Evolutionary conservation across 2,797 vertebrate species (phyloP).

Genomic region (Myripristis murdjan): DNA sequence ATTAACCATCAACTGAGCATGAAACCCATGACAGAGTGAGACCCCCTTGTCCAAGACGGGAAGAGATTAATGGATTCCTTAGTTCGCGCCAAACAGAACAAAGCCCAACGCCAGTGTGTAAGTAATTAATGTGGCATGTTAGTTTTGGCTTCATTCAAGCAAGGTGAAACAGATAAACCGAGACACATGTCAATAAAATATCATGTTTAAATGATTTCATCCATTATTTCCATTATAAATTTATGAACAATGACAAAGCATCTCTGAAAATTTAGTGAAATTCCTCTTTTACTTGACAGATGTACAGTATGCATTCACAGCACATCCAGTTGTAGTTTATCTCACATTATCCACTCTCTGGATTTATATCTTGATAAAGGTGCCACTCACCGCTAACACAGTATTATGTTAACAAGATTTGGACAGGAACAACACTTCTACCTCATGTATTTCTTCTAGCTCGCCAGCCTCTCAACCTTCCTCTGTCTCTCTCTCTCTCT

Average conservation of each 20-base stretch:
- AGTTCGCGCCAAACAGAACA: conserved; percentile 72
- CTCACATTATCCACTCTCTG: conserved; percentile 2
- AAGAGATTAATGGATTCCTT: conserved; percentile 69
- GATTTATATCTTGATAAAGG: conserved; percentile 44
- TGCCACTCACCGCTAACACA: conserved; percentile 22
- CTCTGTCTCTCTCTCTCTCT: not conserved
- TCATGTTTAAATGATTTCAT: conserved; percentile 11
- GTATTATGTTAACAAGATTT: conserved; percentile 65
- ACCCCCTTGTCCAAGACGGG: conserved; percentile 50
- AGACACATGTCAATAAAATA: conserved; percentile 40
- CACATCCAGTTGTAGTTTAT: conserved; percentile 17
- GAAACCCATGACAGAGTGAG: conserved; percentile 51
- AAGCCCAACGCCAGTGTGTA: conserved; percentile 54
- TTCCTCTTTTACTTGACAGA: not conserved
- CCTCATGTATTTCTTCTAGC: conserved; percentile 23
- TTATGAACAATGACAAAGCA: not conserved
- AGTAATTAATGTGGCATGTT: conserved; percentile 74
- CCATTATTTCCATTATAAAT: conserved; percentile 1
- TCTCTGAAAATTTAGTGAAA: not conserved
- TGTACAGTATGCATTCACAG: conserved; percentile 8
- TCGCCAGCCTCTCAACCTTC: conserved; percentile 19
- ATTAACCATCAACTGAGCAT: conserved; percentile 70
- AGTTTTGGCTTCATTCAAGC: conserved; percentile 66
- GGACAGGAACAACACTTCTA: conserved; percentile 34
- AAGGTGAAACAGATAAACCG: conserved; percentile 41